Evolutionary conservation across 2,888 invertebrate genomes (phyloP).

Genomic region (Agapostemon virescens): DNA sequence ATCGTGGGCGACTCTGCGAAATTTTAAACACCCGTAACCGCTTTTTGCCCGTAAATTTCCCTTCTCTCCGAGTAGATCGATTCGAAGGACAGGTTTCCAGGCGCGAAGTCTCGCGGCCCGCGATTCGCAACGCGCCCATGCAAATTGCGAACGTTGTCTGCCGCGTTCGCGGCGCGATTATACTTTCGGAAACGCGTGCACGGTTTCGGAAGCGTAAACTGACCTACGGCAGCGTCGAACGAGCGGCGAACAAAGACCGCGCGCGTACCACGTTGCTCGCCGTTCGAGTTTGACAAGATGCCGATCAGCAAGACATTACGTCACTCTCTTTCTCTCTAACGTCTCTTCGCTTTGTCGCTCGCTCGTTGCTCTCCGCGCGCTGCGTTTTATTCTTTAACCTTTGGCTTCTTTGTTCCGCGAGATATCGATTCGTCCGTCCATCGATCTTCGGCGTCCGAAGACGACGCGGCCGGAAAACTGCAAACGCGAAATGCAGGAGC

Average conservation of each 20-base stretch:
- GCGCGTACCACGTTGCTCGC: neutral
- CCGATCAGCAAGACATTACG: neutral
- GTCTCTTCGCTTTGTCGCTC: neutral
- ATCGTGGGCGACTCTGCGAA: too few relatives aligned
- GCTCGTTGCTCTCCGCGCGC: neutral
- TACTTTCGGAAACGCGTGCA: neutral
- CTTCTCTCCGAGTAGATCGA: neutral
- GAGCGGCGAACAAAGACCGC: neutral
- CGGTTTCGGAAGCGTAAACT: neutral
- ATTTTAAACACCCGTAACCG: neutral
- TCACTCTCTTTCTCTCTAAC: neutral
- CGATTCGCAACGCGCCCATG: neutral
- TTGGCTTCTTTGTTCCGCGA: too few relatives aligned
- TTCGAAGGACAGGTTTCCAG: conserved; percentile 2
- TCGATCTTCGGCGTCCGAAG: too few relatives aligned
- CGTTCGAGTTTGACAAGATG: neutral
- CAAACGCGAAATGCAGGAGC: neutral
- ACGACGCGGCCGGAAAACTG: neutral
- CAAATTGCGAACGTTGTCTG: neutral
- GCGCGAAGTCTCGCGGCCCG: conserved; percentile 8
- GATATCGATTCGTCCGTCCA: too few relatives aligned
- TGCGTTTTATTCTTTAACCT: neutral
- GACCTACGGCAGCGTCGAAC: neutral
- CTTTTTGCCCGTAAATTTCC: neutral
- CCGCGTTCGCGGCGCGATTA: conserved; percentile 29